Evolutionary conservation across 1,140 invertebrate genomes (phyloP), one percentile per base, ranked within the genome.

Genomic region (Vollenhovia emeryi): DNA sequence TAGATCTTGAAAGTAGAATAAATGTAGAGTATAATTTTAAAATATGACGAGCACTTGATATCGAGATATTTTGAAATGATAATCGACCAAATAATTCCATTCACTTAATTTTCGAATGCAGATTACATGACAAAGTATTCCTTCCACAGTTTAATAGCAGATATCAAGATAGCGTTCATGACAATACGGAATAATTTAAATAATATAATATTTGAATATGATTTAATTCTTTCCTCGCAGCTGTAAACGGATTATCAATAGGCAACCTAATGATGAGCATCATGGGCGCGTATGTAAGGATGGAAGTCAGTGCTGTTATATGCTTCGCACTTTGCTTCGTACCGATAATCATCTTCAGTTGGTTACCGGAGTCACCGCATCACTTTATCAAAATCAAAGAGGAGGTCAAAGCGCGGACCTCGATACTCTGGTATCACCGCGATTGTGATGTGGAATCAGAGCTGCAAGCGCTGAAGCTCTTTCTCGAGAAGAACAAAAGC

Each of bases 351-450:
- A 95, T 96, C 0, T 97, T 97, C 88, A 93, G 95, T 45, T 96
- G 96, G 76, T 95, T 98, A 91, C 97, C 97, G 0, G 97, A 98
- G 91, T 96, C 97, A 48, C 96, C 97, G 0, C 96, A 97, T 91
- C 97, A 96, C 91, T 93, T 96, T 83, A 89, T 97, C 8, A 95
- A 95, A 84, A 95, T 95, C 13, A 95, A 96, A 1, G 88, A 95
- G 13, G 92, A 94, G 1, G 94, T 96, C 9, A 95, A 96, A 84
- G 97, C 97, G 0, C 94, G 95, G 43, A 91, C 94, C 64, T 96
- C 96, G 1, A 92, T 98, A 30, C 93, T 95, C 55, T 95, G 95
- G 89, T 95, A 97, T 0, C 93, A 96, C 50, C 96, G 96, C 0
- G 92, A 92, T 71, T 93, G 88, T 27, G 95, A 96, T 89, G 95